phyloP scores from a whole-genome alignment of 2,888 invertebrate species.

The Zaprionus obscuricornis region DNA sequence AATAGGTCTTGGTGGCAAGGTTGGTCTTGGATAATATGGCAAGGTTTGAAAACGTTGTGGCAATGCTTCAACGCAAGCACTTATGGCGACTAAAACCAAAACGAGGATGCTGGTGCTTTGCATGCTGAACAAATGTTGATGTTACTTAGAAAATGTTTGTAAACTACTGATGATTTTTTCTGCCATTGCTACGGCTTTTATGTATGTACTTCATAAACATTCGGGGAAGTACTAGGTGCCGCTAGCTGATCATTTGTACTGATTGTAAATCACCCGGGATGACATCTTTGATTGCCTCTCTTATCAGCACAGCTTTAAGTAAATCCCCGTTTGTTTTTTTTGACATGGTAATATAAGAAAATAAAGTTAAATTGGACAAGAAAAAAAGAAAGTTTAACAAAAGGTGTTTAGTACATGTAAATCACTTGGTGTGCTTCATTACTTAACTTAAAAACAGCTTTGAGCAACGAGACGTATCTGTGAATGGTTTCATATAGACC shows the following conservation, averaged over 20 bases:
- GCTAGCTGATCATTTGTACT: neutral
- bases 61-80: constrained; percentile 49
- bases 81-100: constrained; percentile 49
- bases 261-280: constrained; percentile 39
- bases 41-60: constrained; percentile 47
- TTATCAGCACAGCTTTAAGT: constrained; percentile 14
- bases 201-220: constrained; percentile 14
- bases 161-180: constrained; percentile 43
- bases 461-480: no score
- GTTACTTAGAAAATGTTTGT: constrained; percentile 20
- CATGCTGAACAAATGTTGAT: constrained; percentile 48
- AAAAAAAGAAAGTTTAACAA: no score
- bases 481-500: no score
- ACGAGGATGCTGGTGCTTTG: constrained; percentile 51
- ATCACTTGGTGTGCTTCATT: no score
- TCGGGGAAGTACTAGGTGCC: constrained; percentile 37
- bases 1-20: constrained; percentile 21
- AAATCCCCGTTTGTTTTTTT: constrained; percentile 31
- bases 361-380: no score
- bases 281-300: constrained; percentile 9
- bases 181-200: constrained; percentile 30
- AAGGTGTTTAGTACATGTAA: no score
- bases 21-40: constrained; percentile 52
- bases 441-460: no score
- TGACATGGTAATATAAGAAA: no score